A percentile compares a stretch with the other conserved stretches of the same genome.
Conservation (phyloP, 2,113 vertebrate species). For the Python bivittatus region DNA sequence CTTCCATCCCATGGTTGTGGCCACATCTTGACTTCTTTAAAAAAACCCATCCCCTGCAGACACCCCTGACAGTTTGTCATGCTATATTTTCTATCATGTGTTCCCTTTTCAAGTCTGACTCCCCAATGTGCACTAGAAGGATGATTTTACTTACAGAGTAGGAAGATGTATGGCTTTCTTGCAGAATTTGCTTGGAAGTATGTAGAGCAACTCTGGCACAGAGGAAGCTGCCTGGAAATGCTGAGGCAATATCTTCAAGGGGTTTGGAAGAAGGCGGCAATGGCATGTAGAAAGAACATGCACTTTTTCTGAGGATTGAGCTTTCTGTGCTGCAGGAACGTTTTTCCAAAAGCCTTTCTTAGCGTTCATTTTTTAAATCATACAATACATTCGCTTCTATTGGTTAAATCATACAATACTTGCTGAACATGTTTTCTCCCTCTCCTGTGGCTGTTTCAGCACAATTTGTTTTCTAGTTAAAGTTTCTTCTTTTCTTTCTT, state of each 20-base stretch:
- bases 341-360: not conserved
- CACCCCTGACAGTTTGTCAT: not conserved
- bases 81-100: not conserved
- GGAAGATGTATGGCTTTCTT: not conserved
- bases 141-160: not conserved
- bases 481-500: not conserved
- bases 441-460: not conserved
- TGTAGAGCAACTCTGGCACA: not conserved
- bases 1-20: too few species aligned
- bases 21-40: not conserved
- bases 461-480: not conserved
- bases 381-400: too few species aligned
- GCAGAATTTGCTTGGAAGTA: not conserved
- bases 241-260: not conserved
- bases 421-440: not conserved
- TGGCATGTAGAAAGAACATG: not conserved
- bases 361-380: not conserved
- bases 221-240: not conserved
- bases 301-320: not conserved
- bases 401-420: not conserved
- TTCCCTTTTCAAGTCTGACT: not conserved
- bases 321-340: not conserved
- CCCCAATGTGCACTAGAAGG: not conserved
- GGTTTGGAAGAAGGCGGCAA: not conserved
- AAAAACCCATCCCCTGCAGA: not conserved